Percentiles rank a stretch among this genome's conserved stretches.
These are phyloP conservation scores for Psilopsiagon aymara DNA, from an alignment of 2,113 vertebrate species.

Conservation along the genomic window DNA sequence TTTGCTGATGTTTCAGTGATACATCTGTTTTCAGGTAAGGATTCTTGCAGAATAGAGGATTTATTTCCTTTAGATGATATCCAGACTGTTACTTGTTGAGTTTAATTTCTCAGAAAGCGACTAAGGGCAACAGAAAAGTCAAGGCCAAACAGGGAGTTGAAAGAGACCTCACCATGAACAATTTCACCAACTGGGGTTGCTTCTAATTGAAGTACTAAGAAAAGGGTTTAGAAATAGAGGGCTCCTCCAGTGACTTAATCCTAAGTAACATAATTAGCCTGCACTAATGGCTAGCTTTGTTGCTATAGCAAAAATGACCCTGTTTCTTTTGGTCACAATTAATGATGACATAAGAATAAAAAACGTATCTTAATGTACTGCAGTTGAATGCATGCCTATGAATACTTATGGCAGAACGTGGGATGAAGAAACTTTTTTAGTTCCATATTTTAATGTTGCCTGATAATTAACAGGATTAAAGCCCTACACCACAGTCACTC, in stretches of 20 bases:
- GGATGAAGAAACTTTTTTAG: neutral
- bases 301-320: neutral
- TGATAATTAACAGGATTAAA: neutral
- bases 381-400: neutral
- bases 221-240: neutral
- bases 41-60: neutral
- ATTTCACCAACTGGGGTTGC: neutral
- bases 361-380: neutral
- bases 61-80: neutral
- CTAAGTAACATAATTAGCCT: neutral
- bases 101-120: neutral
- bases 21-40: neutral
- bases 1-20: neutral
- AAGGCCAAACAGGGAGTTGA: neutral
- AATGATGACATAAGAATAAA: neutral
- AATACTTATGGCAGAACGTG: neutral
- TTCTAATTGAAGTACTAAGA: neutral
- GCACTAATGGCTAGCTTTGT: neutral
- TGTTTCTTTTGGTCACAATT: neutral
- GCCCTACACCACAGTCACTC: neutral
- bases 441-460: neutral
- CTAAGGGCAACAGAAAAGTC: neutral
- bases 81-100: neutral
- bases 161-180: neutral
- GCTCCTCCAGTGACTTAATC: neutral